These are phyloP conservation scores for Atethmia centrago DNA, from an alignment of 2,888 invertebrate genomes.

Conservation along the genomic window DNA sequence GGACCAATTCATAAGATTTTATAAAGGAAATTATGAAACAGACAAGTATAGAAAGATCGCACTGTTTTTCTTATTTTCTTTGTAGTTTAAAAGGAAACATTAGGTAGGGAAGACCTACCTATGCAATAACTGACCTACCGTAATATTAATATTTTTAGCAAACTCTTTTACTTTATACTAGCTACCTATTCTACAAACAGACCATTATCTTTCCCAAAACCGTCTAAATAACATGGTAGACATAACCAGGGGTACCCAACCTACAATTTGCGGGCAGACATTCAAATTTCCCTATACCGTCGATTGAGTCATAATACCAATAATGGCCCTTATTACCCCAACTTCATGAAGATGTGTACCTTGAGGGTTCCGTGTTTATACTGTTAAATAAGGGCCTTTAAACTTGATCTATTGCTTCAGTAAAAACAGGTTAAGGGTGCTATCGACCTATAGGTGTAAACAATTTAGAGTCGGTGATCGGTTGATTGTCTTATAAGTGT, in stretches of 20 bases:
- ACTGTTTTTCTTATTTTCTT: no score
- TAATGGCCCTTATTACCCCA: constrained; percentile 72
- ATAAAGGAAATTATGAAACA: no score
- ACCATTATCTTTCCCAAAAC: constrained; percentile 33
- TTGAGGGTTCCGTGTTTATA: constrained; percentile 81
- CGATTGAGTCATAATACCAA: constrained; percentile 88
- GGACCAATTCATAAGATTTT: no score
- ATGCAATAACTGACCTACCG: constrained; percentile 4
- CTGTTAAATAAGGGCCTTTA: constrained; percentile 80
- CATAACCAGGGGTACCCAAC: constrained; percentile 75
- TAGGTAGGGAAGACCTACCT: no score
- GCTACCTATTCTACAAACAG: constrained; percentile 1
- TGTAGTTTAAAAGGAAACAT: no score
- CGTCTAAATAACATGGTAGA: constrained; percentile 58
- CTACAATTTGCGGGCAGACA: constrained; percentile 85
- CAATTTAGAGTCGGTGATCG: constrained; percentile 48
- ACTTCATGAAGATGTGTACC: constrained; percentile 82
- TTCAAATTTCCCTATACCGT: constrained; percentile 78
- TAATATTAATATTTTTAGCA: background rate
- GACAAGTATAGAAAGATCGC: no score
- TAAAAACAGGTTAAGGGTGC: constrained; percentile 66
- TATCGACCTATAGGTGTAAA: constrained; percentile 50
- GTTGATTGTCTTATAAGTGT: constrained; percentile 46
- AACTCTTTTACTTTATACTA: background rate
- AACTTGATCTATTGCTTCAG: constrained; percentile 82